Base-by-base conservation (phyloP, 92 coral and sea anemone species). In the Muricea muricata region DNA sequence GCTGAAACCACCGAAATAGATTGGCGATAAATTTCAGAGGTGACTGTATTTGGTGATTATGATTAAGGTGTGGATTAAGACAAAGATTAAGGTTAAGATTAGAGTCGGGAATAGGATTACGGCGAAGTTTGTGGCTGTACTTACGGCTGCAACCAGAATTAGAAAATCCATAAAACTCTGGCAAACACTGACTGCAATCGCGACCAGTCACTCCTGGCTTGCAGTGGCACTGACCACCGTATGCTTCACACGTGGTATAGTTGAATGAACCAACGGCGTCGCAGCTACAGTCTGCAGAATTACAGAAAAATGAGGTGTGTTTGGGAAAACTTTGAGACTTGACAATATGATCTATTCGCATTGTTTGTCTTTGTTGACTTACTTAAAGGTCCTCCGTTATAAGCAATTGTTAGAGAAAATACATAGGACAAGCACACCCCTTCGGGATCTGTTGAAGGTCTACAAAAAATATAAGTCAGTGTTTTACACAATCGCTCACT, bases 191-290 rank as follows among this genome's bases (percentile, higher is more conserved):
- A 73, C 97, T 83, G 41, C 98, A 94, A 68, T 94, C 98, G 21
- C 98, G 88, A 31, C 97, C 98, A 46, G 91, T 97, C 39, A 93
- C 98, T 0, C 98, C 97, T 17, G 92, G 90, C 79, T 93, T 94
- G 76, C 98, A 94, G 0, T 57, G 6, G 57, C 98, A 94, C 75
- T 89, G 94, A 3, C 98, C 98, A 34, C 86, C 91, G 40, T 89
- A 90, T 21, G 79, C 81, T 20, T 89, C 37, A 77, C 98, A 94
- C 35, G 56, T 56, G 25, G 90, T 80, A 31, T 81, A 86, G 77
- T 89, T 91, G 21, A 18, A 8, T 0, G 97, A 91, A n/a, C 98
- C 98, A 56, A 91, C 55, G 6, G 89, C 86, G 79, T 90, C 48
- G 39, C 98, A 94, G 33, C 54, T 65, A 86, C 98, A 94, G 40